A percentile compares a stretch with the other conserved stretches of the same genome.
Evolutionary conservation across 2,888 invertebrate genomes (phyloP).

Genomic region (Plagodis dolabraria): DNA sequence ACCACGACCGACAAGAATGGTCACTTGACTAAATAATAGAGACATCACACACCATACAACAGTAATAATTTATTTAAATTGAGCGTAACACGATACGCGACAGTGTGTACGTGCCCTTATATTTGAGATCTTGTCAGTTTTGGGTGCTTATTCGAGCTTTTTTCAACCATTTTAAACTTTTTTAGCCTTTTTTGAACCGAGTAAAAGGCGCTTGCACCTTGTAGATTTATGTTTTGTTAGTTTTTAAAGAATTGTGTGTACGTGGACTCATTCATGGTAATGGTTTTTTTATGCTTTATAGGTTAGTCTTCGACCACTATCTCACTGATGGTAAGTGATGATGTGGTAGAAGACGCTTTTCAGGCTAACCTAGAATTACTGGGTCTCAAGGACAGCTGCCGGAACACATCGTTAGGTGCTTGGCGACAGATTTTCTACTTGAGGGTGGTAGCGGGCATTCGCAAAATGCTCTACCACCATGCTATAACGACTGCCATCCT

Average conservation of each 20-base stretch:
- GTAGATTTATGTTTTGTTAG: slow-evolving; percentile 21
- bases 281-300: too few relatives aligned
- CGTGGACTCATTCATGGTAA: slow-evolving; percentile 13
- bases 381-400: too few relatives aligned
- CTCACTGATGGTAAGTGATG: too few relatives aligned
- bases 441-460: too few relatives aligned
- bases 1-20: slow-evolving; percentile 39
- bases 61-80: slow-evolving; percentile 76
- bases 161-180: slow-evolving; percentile 11
- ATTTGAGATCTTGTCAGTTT: slow-evolving; percentile 45
- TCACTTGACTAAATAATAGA: slow-evolving; percentile 64
- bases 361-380: too few relatives aligned
- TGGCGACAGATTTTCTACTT: too few relatives aligned
- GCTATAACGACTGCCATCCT: too few relatives aligned
- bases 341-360: too few relatives aligned
- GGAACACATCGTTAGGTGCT: too few relatives aligned
- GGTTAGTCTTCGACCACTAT: too few relatives aligned
- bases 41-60: slow-evolving; percentile 63
- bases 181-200: slow-evolving; percentile 4
- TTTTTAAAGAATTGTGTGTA: slow-evolving; percentile 24
- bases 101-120: slow-evolving; percentile 65
- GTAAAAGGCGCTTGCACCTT: slow-evolving; percentile 19
- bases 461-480: too few relatives aligned
- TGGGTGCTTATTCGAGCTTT: slow-evolving; percentile 29
- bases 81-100: slow-evolving; percentile 70